Conservation (phyloP, 2,113 vertebrate genomes). For the Phodopus roborovskii region DNA sequence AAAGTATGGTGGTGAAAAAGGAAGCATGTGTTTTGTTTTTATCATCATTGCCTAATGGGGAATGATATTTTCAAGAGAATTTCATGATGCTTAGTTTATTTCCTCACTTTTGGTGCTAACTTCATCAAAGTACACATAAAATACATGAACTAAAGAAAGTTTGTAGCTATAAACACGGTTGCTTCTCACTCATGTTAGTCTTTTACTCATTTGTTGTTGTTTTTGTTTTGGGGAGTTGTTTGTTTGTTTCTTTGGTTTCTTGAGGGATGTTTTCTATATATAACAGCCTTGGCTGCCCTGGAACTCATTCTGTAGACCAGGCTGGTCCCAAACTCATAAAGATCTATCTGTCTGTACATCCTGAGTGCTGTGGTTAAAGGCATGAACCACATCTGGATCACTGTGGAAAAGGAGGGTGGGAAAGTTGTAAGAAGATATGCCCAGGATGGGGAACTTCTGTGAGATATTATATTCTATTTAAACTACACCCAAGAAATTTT, state of each 20-base stretch:
- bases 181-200: background rate
- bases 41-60: background rate
- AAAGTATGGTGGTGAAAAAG: background rate
- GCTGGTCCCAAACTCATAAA: background rate
- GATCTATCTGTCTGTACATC: background rate
- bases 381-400: background rate
- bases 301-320: background rate
- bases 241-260: background rate
- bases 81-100: background rate
- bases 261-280: too few species aligned
- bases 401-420: background rate
- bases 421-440: background rate
- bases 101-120: background rate
- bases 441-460: background rate
- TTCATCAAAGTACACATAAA: slow-evolving; percentile 39
- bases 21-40: background rate
- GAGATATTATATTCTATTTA: background rate
- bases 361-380: background rate
- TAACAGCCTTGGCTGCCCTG: background rate
- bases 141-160: background rate
- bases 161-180: background rate
- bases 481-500: background rate
- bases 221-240: background rate
- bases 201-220: background rate
- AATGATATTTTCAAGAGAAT: background rate